Evolutionary conservation across 2,888 invertebrate genomes (phyloP).

Genomic region (Morpho deidamia): DNA sequence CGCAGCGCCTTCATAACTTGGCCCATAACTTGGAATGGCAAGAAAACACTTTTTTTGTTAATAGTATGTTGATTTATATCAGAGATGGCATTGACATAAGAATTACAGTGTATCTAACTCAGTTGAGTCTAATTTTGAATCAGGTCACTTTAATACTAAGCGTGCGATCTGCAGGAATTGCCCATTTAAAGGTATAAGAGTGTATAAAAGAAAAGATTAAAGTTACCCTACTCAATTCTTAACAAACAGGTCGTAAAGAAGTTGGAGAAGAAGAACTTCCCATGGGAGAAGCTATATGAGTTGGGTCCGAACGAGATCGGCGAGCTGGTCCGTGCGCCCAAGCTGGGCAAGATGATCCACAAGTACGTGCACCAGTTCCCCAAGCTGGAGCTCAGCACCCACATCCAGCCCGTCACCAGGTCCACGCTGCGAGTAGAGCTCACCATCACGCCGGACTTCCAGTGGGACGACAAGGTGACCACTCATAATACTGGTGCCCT

Average conservation of each 20-base stretch:
- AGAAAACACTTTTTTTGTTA: no score
- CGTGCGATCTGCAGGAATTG: no score
- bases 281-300: constrained; percentile 96
- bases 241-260: constrained; percentile 85
- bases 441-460: constrained; percentile 98
- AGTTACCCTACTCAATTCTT: not conserved
- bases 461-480: constrained; percentile 96
- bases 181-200: no score
- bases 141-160: no score
- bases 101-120: no score
- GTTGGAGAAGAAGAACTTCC: constrained; percentile 98
- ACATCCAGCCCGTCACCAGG: constrained; percentile 98
- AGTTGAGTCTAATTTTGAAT: no score
- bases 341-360: constrained; percentile 95
- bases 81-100: no score
- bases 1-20: no score
- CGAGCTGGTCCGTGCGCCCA: constrained; percentile 91
- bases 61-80: no score
- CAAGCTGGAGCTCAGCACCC: constrained; percentile 95
- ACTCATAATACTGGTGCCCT: no score
- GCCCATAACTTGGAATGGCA: no score
- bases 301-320: constrained; percentile 98
- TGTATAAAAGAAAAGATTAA: not conserved
- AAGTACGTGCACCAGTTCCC: constrained; percentile 98
- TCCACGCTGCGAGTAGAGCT: constrained; percentile 96